Evolutionary conservation across 2,888 invertebrate genomes (phyloP).

Genomic region (Colostygia pectinataria): DNA sequence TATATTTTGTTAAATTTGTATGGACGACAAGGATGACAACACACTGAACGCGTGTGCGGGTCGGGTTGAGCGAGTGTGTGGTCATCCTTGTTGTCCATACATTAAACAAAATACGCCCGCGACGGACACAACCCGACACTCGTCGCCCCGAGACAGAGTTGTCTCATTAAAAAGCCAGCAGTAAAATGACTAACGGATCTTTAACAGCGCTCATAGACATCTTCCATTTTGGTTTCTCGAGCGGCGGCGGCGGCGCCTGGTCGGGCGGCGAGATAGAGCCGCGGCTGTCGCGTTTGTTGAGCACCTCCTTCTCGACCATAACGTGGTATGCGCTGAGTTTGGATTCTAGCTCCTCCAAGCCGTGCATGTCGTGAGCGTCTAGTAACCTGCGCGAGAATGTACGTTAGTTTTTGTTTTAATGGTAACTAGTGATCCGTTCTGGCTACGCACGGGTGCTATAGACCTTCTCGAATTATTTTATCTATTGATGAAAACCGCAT

Average conservation of each 20-base stretch:
- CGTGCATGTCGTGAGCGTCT: constrained; percentile 84
- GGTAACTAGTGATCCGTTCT: no score
- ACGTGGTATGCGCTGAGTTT: constrained; percentile 91
- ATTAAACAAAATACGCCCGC: no score
- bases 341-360: constrained; percentile 89
- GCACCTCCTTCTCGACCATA: constrained; percentile 86
- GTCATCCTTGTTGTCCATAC: no score
- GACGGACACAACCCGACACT: no score
- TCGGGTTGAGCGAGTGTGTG: no score
- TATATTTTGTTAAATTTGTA: no score
- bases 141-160: no score
- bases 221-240: constrained; percentile 86
- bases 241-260: constrained; percentile 76
- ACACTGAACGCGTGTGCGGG: no score
- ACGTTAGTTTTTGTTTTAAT: neutral
- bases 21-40: no score
- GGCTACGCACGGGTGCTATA: no score
- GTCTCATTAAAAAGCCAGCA: constrained; percentile 7
- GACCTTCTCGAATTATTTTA: no score
- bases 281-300: constrained; percentile 76
- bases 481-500: no score
- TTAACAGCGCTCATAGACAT: constrained; percentile 86
- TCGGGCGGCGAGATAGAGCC: constrained; percentile 71
- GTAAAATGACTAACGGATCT: constrained; percentile 63
- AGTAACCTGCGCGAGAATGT: constrained; percentile 71